Evolutionary conservation across 92 coral and sea anemone genomes (phyloP).

Genomic region (Palythoa caribaeorum): DNA sequence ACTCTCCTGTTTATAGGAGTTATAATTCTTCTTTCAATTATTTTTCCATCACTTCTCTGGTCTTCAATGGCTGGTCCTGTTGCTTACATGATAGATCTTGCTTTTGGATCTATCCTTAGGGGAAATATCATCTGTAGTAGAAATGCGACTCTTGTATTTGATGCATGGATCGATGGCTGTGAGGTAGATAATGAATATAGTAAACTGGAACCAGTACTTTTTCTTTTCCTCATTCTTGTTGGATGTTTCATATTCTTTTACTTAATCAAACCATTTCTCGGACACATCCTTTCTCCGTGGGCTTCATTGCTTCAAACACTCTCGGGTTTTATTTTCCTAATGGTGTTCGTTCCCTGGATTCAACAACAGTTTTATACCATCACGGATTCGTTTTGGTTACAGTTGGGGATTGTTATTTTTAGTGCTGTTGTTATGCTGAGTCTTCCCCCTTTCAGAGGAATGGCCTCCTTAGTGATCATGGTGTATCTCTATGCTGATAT

Average conservation of each 20-base stretch:
- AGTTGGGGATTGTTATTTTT: not conserved
- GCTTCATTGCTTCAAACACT: slow-evolving; percentile 3
- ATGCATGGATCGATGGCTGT: slow-evolving; percentile 45
- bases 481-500: slow-evolving; percentile 49
- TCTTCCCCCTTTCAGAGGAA: slow-evolving; percentile 53
- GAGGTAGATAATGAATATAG: slow-evolving; percentile 1
- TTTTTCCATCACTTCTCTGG: slow-evolving; percentile 57
- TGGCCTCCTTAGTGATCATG: slow-evolving; percentile 43
- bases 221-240: slow-evolving; percentile 1
- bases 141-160: slow-evolving; percentile 16
- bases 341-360: slow-evolving; percentile 52
- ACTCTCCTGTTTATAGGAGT: slow-evolving; percentile 53
- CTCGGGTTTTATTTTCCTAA: slow-evolving; percentile 37
- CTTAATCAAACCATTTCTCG: slow-evolving; percentile 30
- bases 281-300: slow-evolving; percentile 1
- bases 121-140: slow-evolving; percentile 53
- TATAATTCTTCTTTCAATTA: slow-evolving; percentile 39
- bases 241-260: slow-evolving; percentile 44
- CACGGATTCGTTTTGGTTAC: slow-evolving; percentile 8
- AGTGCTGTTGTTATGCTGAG: slow-evolving; percentile 37
- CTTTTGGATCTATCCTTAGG: slow-evolving; percentile 61
- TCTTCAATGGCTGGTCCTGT: slow-evolving; percentile 62
- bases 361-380: slow-evolving; percentile 45
- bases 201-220: not conserved
- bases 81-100: slow-evolving; percentile 68